Conservation (phyloP, 2,113 vertebrate species). For the Coptodon bakossiorum region DNA sequence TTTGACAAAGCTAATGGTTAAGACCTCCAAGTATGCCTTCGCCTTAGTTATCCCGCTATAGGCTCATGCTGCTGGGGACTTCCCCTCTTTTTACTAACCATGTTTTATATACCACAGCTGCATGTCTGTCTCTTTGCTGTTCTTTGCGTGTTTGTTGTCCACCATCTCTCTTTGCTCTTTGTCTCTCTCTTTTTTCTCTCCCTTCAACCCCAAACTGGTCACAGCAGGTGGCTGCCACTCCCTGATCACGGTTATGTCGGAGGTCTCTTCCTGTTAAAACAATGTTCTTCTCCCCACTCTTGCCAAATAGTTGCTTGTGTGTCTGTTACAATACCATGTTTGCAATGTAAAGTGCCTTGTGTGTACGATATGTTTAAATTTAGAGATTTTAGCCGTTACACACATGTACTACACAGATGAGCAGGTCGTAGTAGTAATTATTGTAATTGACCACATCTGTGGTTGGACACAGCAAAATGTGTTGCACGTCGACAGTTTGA, state of each 20-base stretch:
- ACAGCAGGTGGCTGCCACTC: not conserved
- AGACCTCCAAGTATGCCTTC: not conserved
- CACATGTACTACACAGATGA: not conserved
- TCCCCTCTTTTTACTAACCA: not conserved
- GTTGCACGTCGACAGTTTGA: slow-evolving; percentile 1
- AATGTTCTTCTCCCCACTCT: rapidly evolving
- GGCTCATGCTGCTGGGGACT: not conserved
- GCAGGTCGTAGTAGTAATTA: not conserved
- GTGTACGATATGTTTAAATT: not conserved
- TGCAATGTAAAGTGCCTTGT: not conserved
- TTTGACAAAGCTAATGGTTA: not conserved
- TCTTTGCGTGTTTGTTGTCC: not conserved
- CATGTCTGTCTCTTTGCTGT: not conserved
- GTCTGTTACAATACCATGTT: not conserved
- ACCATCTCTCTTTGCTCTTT: not conserved
- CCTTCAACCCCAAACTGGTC: not conserved
- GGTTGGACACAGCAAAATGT: not conserved
- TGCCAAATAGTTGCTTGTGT: not conserved
- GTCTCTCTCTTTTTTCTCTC: not conserved
- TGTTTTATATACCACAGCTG: not conserved
- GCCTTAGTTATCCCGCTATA: not conserved
- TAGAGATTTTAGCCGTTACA: rapidly evolving
- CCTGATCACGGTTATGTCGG: rapidly evolving
- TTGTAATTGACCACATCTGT: not conserved
- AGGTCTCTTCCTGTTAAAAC: not conserved